Conservation (phyloP, 2,113 vertebrate species). For the Trematomus loennbergii region DNA sequence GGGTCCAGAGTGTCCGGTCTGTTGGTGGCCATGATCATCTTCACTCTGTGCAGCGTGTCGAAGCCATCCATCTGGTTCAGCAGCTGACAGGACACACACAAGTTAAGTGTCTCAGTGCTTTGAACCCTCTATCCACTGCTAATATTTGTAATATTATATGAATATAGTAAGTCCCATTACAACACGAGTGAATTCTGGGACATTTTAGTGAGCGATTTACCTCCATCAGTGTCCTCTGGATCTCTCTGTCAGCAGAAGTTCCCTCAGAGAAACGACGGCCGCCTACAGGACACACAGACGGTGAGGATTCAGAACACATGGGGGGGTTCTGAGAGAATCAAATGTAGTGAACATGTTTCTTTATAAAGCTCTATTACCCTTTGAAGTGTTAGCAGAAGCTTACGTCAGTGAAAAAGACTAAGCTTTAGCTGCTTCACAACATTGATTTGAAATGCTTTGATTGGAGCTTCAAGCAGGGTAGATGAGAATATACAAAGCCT, state of each 20-base stretch:
- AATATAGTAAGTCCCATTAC: no score
- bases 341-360: background rate
- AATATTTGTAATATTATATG: no score
- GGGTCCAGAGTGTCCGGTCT: slow-evolving; percentile 97
- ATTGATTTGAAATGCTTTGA: background rate
- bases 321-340: background rate
- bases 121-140: background rate
- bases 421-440: background rate
- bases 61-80: slow-evolving; percentile 99
- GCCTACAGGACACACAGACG: slow-evolving; percentile 71
- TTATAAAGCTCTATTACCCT: background rate
- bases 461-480: background rate
- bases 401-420: no score
- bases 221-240: slow-evolving; percentile 99
- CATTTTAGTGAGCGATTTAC: slow-evolving; percentile 68
- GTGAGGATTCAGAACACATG: background rate
- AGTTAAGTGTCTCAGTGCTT: background rate
- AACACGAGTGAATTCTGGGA: background rate
- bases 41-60: slow-evolving; percentile 98
- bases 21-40: slow-evolving; percentile 99
- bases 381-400: background rate
- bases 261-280: slow-evolving; percentile 98
- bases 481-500: background rate
- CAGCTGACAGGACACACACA: slow-evolving; percentile 79
- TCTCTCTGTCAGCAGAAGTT: slow-evolving; percentile 97